A percentile compares a stretch with the other conserved stretches of the same genome.
Evolutionary conservation across 2,113 vertebrate genomes (phyloP).

Genomic region (Sclerurus mexicanus): DNA sequence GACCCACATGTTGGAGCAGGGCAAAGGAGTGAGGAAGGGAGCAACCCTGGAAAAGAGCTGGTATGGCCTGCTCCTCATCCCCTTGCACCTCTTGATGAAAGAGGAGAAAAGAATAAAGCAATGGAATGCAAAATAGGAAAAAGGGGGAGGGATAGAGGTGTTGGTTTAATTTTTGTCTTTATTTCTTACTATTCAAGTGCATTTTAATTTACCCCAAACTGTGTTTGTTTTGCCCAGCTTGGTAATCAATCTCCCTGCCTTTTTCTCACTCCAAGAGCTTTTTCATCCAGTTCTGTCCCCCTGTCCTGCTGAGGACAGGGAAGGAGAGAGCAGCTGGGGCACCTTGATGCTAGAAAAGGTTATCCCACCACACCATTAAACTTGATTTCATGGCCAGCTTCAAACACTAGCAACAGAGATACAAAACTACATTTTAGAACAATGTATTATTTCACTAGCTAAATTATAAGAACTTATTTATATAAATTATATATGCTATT

Average conservation of each 20-base stretch:
- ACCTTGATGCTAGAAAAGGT: not conserved
- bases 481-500: too few species aligned
- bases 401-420: not conserved
- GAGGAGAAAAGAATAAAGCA: not conserved
- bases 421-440: not conserved
- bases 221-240: not conserved
- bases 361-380: not conserved
- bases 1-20: not conserved
- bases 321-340: not conserved
- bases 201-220: not conserved
- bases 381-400: not conserved
- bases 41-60: not conserved
- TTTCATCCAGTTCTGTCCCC: not conserved
- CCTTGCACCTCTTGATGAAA: accelerated
- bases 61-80: accelerated
- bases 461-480: not conserved
- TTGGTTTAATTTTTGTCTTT: not conserved
- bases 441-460: not conserved
- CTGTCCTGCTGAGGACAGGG: not conserved
- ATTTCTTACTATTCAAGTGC: not conserved
- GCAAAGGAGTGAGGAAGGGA: not conserved
- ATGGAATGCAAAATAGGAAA: not conserved
- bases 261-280: not conserved
- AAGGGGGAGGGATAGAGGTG: not conserved
- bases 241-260: not conserved